A percentile compares a stretch with the other conserved stretches of the same genome.
Conservation (phyloP, 2,888 invertebrate species). For the Craniophora ligustri region DNA sequence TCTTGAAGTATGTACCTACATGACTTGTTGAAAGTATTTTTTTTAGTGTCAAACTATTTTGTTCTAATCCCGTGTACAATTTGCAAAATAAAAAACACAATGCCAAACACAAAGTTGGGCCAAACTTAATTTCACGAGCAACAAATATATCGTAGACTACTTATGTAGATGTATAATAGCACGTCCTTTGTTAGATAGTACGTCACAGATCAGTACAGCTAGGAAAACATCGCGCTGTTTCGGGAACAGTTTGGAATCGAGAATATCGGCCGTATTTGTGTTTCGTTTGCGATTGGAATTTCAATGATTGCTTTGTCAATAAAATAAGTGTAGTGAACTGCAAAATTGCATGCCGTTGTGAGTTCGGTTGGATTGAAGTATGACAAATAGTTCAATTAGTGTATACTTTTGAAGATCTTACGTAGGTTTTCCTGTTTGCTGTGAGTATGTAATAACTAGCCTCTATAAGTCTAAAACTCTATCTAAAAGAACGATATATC, state of each 20-base stretch:
- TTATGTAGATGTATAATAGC: constrained; percentile 10
- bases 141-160: neutral
- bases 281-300: constrained; percentile 10
- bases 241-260: constrained; percentile 12
- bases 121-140: constrained; percentile 10
- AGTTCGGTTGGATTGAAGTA: no score
- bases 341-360: neutral
- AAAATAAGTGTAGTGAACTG: neutral
- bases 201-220: constrained; percentile 4
- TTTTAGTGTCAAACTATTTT: neutral
- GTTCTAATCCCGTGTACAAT: constrained; percentile 1
- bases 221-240: neutral
- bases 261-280: constrained; percentile 3
- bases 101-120: constrained; percentile 6
- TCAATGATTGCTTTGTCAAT: constrained; percentile 10
- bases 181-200: neutral
- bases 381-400: no score
- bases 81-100: constrained; percentile 11
- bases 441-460: no score
- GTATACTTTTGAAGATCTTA: no score
- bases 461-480: no score
- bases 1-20: no score
- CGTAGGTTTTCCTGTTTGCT: no score
- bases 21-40: no score
- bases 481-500: no score